phyloP scores from a whole-genome alignment of 2,888 invertebrate genomes.

The Lycaena phlaeas region DNA sequence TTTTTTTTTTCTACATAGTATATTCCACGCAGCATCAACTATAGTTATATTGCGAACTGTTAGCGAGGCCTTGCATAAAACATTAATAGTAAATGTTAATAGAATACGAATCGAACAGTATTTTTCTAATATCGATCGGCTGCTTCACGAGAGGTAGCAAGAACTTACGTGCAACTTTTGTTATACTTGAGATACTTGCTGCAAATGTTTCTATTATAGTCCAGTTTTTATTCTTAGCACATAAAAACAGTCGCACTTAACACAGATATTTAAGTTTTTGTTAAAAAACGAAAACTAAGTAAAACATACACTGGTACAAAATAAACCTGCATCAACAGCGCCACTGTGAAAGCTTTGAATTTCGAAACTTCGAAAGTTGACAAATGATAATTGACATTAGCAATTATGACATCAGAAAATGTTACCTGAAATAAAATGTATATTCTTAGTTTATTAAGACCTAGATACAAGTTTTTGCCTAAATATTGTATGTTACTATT shows the following conservation, averaged over 20 bases:
- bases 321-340: slow-evolving; percentile 30
- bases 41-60: not conserved
- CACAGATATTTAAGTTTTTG: slow-evolving; percentile 27
- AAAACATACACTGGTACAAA: slow-evolving; percentile 29
- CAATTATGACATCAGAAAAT: not conserved
- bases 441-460: too few species aligned
- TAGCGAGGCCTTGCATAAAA: too few species aligned
- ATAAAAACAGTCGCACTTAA: slow-evolving; percentile 19
- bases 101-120: slow-evolving; percentile 37
- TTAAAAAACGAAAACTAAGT: slow-evolving; percentile 27
- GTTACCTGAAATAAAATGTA: not conserved
- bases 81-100: too few species aligned
- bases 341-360: slow-evolving; percentile 17
- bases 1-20: too few species aligned
- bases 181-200: slow-evolving; percentile 11
- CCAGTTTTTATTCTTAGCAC: slow-evolving; percentile 5
- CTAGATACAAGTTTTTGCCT: too few species aligned
- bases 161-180: slow-evolving; percentile 22
- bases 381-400: slow-evolving; percentile 9
- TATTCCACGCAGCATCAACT: too few species aligned
- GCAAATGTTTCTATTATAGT: not conserved
- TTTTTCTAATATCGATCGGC: slow-evolving; percentile 60
- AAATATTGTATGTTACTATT: too few species aligned
- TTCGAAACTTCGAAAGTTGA: slow-evolving; percentile 10
- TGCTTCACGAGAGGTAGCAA: slow-evolving; percentile 29